Base-by-base conservation (phyloP, 1,140 invertebrate genomes). In the Lethrus apterus region DNA sequence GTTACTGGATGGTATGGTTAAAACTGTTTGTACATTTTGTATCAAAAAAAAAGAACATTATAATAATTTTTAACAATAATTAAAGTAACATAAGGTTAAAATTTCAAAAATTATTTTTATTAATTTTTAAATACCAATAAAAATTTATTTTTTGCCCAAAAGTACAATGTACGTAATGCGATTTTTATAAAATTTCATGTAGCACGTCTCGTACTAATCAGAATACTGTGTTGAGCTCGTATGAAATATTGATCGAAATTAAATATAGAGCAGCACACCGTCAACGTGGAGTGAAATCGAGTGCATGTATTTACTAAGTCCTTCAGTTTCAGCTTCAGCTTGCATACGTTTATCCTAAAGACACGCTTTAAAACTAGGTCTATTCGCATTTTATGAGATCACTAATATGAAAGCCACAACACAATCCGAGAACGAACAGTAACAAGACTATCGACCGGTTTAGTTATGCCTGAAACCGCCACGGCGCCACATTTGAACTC, bases 381-480 rank as follows among this genome's bases (percentile, higher is more conserved):
- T 10, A 33, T 13, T 11, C 30, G 14, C 15, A 44, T 32, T 19
- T 29, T 26, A 9, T 43, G 14, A 2, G 19, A 15, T 11, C 15
- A 34, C 19, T 8, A 31, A 34, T 17, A 3, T 14, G 7, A 17
- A 34, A 14, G 32, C 15, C 15, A 34, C 32, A 17, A 11, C 21
- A 18, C 40, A 42, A 7, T 7, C 15, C 14, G 24, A 26, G 10
- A 14, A 30, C 15, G 40, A 11, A 30, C 38, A 17, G 3, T 34
- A 34, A 11, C 32, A 11, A 7, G 11, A 21, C 26, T 14, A 32
- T 44, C 30, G 42, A 44, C 29, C 30, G 4, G 15, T 36, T 33
- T 44, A 32, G 42, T 44, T 44, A 29, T 31, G 30, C 30, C 4
- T 14, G 19, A 10, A 20, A 19, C 42, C 42, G 42, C 23, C 21